A percentile compares a stretch with the other conserved stretches of the same genome.
Evolutionary conservation across 2,888 invertebrate genomes (phyloP).

Genomic region (Drosophila acutilabella): DNA sequence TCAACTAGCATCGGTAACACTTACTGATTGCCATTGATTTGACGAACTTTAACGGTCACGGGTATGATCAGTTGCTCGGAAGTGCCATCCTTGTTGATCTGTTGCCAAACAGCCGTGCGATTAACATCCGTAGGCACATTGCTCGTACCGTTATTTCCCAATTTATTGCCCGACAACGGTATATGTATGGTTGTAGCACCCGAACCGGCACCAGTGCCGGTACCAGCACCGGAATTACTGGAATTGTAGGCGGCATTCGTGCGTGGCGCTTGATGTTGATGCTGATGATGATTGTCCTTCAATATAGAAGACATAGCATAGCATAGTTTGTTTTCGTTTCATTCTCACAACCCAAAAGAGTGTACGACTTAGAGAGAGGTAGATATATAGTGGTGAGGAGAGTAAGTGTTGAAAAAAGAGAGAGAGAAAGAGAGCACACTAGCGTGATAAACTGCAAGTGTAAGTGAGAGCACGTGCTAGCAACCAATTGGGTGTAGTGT

Average conservation of each 20-base stretch:
- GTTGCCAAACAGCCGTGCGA: conserved; percentile 97
- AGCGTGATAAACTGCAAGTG: conserved; percentile 17
- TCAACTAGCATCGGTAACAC: conserved; percentile 53
- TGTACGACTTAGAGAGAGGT: conserved; percentile 14
- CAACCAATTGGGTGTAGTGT: conserved; percentile 54
- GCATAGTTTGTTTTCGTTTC: conserved; percentile 26
- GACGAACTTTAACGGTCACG: conserved; percentile 83
- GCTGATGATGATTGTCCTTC: conserved; percentile 83
- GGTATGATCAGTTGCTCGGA: conserved; percentile 83
- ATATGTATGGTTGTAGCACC: conserved; percentile 85
- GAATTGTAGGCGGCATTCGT: conserved; percentile 84
- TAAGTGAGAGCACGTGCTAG: conserved; percentile 3
- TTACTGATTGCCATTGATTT: conserved; percentile 85
- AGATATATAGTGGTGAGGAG: conserved; percentile 2
- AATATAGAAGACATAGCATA: conserved; percentile 69
- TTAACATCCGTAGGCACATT: conserved; percentile 96
- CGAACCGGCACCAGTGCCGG: conserved; percentile 60
- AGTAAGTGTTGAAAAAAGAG: conserved; percentile 20
- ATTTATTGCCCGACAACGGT: conserved; percentile 88
- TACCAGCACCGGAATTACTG: conserved; percentile 32
- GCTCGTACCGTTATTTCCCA: conserved; percentile 28
- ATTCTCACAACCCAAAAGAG: conserved; percentile 34
- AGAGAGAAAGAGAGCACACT: conserved; percentile 15
- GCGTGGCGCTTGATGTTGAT: conserved; percentile 72
- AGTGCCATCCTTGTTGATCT: conserved; percentile 89